phyloP scores from a whole-genome alignment of 2,888 invertebrate species.

The Elegia similella region DNA sequence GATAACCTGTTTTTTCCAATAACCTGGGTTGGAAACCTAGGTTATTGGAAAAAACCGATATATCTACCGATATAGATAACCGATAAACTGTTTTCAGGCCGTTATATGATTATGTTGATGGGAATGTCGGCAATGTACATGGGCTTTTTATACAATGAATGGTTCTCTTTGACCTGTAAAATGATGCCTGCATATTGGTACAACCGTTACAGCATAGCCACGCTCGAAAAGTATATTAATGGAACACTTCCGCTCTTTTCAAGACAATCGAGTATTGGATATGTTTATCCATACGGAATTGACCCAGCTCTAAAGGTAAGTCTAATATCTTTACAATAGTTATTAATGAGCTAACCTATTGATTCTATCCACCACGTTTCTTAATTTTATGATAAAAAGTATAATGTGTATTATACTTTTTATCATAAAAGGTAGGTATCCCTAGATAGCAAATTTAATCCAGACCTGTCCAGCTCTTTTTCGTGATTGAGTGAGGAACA shows the following conservation, averaged over 20 bases:
- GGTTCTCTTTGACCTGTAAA: background rate
- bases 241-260: background rate
- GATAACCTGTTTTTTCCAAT: too few species aligned
- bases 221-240: too few species aligned
- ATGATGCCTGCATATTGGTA: background rate
- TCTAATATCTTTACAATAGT: too few species aligned
- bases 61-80: too few species aligned
- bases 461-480: too few species aligned
- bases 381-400: too few species aligned
- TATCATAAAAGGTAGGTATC: too few species aligned
- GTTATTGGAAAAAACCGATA: too few species aligned
- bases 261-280: background rate
- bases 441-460: too few species aligned
- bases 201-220: background rate
- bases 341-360: background rate
- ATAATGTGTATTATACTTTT: too few species aligned
- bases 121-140: background rate
- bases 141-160: constrained; percentile 8
- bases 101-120: constrained; percentile 2
- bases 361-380: background rate
- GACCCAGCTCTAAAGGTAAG: constrained; percentile 4
- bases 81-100: background rate
- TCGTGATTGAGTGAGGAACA: too few species aligned
- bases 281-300: background rate
- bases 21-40: too few species aligned